Conservation (phyloP, 2,888 invertebrate species). For the Eumerus sabulonum region DNA sequence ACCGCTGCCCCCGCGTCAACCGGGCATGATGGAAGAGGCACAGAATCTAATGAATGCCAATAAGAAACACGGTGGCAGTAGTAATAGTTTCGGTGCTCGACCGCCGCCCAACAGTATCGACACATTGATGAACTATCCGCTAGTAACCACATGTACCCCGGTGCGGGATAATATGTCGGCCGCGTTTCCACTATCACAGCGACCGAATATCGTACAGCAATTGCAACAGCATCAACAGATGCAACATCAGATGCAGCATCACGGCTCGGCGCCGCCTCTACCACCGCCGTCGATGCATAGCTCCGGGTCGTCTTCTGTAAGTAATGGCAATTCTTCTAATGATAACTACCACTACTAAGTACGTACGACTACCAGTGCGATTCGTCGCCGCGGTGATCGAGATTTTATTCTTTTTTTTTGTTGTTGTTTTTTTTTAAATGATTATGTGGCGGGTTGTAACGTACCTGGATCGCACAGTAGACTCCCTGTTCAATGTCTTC, state of each 20-base stretch:
- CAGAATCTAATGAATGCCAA: slow-evolving; percentile 67
- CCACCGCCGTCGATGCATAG: slow-evolving; percentile 56
- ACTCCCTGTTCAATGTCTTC: no score
- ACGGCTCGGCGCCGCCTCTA: slow-evolving; percentile 49
- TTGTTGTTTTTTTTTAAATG: not conserved
- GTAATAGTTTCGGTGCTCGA: slow-evolving; percentile 67
- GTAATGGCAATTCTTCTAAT: slow-evolving; percentile 72
- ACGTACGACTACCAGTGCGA: slow-evolving; percentile 31
- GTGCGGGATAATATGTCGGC: slow-evolving; percentile 78
- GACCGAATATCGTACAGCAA: slow-evolving; percentile 79
- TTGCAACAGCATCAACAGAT: slow-evolving; percentile 78
- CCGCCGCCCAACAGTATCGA: slow-evolving; percentile 77
- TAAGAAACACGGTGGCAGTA: slow-evolving; percentile 54
- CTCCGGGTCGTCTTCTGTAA: slow-evolving; percentile 75
- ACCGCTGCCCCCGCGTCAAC: slow-evolving; percentile 82
- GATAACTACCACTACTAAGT: slow-evolving; percentile 42
- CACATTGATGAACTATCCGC: slow-evolving; percentile 78
- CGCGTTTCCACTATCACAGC: slow-evolving; percentile 77
- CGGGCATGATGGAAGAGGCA: slow-evolving; percentile 78
- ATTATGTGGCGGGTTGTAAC: slow-evolving; percentile 23
- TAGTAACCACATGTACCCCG: slow-evolving; percentile 78
- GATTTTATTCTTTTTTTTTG: not conserved
- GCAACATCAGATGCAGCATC: slow-evolving; percentile 70
- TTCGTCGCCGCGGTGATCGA: slow-evolving; percentile 49
- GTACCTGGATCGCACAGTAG: not conserved